Base-by-base conservation (phyloP, 1,140 invertebrate genomes). In the Nilaparvata lugens region DNA sequence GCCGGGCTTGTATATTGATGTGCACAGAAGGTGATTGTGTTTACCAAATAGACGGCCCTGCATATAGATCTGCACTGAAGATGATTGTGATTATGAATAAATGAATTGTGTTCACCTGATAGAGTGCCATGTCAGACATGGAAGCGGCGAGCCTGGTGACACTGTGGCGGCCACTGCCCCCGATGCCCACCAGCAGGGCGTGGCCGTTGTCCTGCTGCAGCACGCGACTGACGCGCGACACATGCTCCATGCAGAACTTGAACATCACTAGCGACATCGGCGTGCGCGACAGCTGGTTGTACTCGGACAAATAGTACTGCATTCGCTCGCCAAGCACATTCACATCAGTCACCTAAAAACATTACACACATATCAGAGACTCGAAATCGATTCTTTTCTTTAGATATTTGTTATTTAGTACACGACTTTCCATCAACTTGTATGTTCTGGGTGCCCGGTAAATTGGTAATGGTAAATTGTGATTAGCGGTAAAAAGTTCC, bases 251-350 rank as follows among this genome's bases (percentile, higher is more conserved):
- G 2, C 91, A 91, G 76, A 91, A 96, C 61, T 88, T 81, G 72
- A 97, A 97, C 77, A 97, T 84, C 0, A 93, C 88, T 51, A 97
- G 74, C 61, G 86, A 79, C 88, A 94, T 88, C 0, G 83, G 85
- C 0, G 84, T 82, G 48, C 84, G 86, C 0, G 83, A 84, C 16
- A 86, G 77, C 40, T 83, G 74, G 71, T 97, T 97, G 72, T 95
- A 95, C 67, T 97, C 91, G 31, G 82, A 78, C n/a, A 93, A 74
- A 71, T 91, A 95, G 71, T 86, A 86, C 67, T 93, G 84, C 86
- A 97, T 94, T 64, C 88, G 85, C 63, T 85, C 78, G 19, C 84
- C 81, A 61, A 96, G 78, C 64, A 85, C 75, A 1, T 81, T 77
- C 13, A 86, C 67, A 68, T 87, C 79, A 25, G 68, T 66, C 31